Conservation (phyloP, 2,113 vertebrate species). For the Caranx melampygus region DNA sequence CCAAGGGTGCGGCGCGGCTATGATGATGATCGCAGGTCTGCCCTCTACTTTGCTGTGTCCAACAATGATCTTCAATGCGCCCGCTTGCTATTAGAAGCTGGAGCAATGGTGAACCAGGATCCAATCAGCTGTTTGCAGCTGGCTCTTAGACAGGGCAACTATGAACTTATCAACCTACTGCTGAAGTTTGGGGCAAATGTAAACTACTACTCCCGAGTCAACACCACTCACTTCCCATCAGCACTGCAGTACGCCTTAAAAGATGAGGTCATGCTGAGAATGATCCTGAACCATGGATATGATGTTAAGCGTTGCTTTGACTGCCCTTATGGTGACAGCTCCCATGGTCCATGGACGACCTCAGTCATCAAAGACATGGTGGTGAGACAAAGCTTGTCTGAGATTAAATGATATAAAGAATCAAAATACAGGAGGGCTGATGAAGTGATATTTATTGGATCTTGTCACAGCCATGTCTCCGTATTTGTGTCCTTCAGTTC, state of each 20-base stretch:
- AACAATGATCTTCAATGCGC: slow-evolving; percentile 89
- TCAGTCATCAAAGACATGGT: slow-evolving; percentile 94
- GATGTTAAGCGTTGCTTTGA: slow-evolving; percentile 93
- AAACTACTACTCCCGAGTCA: slow-evolving; percentile 94
- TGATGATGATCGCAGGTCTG: slow-evolving; percentile 91
- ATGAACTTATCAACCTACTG: slow-evolving; percentile 89
- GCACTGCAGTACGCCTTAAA: slow-evolving; percentile 83
- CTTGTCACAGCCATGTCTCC: not conserved
- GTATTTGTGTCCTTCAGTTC: slow-evolving; percentile 83
- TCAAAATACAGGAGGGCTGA: not conserved
- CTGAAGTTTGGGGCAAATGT: slow-evolving; percentile 93
- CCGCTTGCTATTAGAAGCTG: slow-evolving; percentile 88
- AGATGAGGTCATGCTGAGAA: slow-evolving; percentile 89
- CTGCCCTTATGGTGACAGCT: slow-evolving; percentile 85
- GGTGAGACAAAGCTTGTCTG: slow-evolving; percentile 79
- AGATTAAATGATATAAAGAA: not conserved
- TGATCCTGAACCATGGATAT: slow-evolving; percentile 93
- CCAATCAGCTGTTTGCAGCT: slow-evolving; percentile 94
- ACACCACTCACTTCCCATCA: slow-evolving; percentile 93
- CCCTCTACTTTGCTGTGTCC: slow-evolving; percentile 92
- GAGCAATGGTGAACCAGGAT: slow-evolving; percentile 96
- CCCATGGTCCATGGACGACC: slow-evolving; percentile 90
- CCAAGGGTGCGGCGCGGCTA: slow-evolving; percentile 89
- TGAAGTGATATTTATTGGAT: not conserved
- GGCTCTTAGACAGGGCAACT: slow-evolving; percentile 92